Conservation (phyloP, 1,140 invertebrate species). For the Pseudomyrmex dendroicus region DNA sequence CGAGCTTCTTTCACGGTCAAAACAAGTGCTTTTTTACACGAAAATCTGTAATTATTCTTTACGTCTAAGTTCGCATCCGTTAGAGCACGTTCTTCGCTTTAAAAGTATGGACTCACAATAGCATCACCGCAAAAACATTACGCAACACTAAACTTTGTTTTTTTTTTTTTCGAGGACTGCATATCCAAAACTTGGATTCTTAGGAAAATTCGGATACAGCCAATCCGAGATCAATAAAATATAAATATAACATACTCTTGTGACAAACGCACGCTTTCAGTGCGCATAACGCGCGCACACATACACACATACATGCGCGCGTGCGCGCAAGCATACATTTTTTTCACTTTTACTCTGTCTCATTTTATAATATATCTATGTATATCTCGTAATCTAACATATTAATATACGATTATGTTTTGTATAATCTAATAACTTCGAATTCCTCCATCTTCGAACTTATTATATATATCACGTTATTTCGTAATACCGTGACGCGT, state of each 20-base stretch:
- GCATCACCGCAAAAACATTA: conserved; percentile 29
- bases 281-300: conserved; percentile 1
- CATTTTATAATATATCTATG: conserved; percentile 8
- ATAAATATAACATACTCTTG: conserved; percentile 52
- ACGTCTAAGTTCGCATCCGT: conserved; percentile 9
- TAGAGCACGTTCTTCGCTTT: conserved; percentile 36
- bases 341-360: conserved; percentile 5
- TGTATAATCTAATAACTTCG: conserved; percentile 66
- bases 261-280: conserved; percentile 22
- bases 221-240: conserved; percentile 71
- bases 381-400: conserved; percentile 62
- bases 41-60: conserved; percentile 23
- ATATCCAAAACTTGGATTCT: conserved; percentile 42
- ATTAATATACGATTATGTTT: conserved; percentile 69
- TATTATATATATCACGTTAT: conserved; percentile 50
- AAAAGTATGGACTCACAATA: conserved; percentile 28
- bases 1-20: not conserved
- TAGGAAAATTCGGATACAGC: conserved; percentile 64
- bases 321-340: conserved; percentile 2
- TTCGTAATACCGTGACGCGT: conserved; percentile 54
- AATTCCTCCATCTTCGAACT: conserved; percentile 52
- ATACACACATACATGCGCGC: not conserved
- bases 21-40: conserved; percentile 21
- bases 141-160: conserved; percentile 16
- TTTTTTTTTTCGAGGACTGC: not conserved